Conservation (phyloP, 2,113 vertebrate genomes). For the Capricornis sumatraensis region DNA sequence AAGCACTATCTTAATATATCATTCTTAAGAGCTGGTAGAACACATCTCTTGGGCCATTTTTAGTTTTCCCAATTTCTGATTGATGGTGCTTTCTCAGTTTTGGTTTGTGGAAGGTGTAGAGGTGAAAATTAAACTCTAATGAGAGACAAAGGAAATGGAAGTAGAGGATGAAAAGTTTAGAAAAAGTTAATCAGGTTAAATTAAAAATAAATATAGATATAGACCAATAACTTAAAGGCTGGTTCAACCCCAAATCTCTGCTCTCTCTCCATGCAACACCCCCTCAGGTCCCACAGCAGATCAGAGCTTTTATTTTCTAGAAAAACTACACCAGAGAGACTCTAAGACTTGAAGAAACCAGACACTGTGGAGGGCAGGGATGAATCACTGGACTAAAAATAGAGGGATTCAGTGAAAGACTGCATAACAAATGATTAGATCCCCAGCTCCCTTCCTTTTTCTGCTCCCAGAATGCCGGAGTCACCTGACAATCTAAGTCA, state of each 20-base stretch:
- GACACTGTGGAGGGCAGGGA: neutral
- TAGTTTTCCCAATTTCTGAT: neutral
- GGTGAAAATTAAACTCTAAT: neutral
- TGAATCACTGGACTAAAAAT: neutral
- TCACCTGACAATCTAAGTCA: neutral
- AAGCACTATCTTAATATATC: neutral
- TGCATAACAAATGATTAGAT: neutral
- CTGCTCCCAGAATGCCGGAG: neutral
- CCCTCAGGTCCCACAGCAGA: neutral
- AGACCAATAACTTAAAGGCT: neutral
- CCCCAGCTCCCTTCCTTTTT: neutral
- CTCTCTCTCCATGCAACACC: neutral
- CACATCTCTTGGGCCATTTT: neutral
- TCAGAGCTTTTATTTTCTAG: neutral
- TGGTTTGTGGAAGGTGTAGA: neutral
- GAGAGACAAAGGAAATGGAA: neutral
- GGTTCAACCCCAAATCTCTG: neutral
- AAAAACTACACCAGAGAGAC: neutral
- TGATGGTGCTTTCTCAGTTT: neutral
- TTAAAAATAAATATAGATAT: neutral
- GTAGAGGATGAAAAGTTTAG: neutral
- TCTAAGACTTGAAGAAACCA: neutral
- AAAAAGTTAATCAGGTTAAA: neutral
- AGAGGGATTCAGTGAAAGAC: neutral
- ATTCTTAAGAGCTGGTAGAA: neutral